These are phyloP conservation scores for Helogale parvula DNA, from an alignment of 2,113 vertebrate genomes.

Conservation along the genomic window DNA sequence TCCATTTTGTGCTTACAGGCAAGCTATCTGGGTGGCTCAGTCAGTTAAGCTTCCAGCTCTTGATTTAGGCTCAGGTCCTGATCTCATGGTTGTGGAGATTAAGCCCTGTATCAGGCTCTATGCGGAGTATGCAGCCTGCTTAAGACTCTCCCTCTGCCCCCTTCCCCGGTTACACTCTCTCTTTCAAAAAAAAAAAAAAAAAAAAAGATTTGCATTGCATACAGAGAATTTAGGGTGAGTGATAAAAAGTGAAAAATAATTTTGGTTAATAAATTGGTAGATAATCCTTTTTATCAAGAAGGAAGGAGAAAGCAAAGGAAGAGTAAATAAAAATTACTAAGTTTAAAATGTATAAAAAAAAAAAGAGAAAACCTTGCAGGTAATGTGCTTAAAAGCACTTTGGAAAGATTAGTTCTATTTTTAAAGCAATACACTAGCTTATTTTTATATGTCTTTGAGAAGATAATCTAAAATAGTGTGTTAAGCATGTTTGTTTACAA, in stretches of 20 bases:
- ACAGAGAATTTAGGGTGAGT: constrained; percentile 7
- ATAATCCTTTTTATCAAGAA: neutral
- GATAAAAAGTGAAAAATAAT: constrained; percentile 3
- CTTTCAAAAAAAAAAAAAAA: neutral
- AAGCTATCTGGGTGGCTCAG: neutral
- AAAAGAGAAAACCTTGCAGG: neutral
- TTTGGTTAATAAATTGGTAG: neutral
- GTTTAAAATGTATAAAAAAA: neutral
- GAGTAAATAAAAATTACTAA: constrained; percentile 13
- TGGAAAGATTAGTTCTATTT: constrained; percentile 18
- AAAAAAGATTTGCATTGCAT: neutral
- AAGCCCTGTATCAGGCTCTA: neutral
- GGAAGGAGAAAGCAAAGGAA: neutral
- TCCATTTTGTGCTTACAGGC: neutral
- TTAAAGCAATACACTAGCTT: neutral
- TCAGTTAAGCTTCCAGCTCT: neutral
- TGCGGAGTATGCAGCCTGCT: neutral
- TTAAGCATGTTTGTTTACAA: neutral
- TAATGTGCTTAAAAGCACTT: constrained; percentile 38
- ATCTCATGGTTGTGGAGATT: neutral
- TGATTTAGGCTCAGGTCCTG: neutral
- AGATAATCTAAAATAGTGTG: neutral
- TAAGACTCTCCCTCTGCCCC: neutral
- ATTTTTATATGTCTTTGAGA: constrained; percentile 15
- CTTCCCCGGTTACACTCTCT: neutral